A percentile compares a stretch with the other conserved stretches of the same genome.
Evolutionary conservation across 53 echinoderm and acorn worm genomes (phyloP).

Genomic region (Mesocentrotus franciscanus): DNA sequence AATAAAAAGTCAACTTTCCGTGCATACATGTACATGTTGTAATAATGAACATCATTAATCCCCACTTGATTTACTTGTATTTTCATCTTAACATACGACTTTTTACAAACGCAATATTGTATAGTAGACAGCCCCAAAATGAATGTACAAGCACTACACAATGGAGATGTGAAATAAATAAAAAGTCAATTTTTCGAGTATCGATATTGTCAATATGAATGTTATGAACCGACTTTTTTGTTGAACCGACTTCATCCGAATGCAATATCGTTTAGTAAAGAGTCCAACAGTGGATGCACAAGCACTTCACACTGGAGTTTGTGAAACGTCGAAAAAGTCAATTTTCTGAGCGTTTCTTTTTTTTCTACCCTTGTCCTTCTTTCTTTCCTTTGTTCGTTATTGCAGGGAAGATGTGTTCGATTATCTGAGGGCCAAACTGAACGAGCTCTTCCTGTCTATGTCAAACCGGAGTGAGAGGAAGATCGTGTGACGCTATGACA

Average conservation of each 20-base stretch:
- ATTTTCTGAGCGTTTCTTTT: not conserved
- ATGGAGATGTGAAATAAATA: not conserved
- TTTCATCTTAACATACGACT: not conserved
- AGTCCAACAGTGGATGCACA: not conserved
- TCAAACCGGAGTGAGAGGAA: slow-evolving; percentile 14
- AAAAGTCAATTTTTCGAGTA: not conserved
- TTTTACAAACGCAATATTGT: not conserved
- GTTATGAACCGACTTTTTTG: too few relatives aligned
- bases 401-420: slow-evolving; percentile 26
- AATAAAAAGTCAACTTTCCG: not conserved
- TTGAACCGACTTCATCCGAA: not conserved
- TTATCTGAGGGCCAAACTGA: slow-evolving; percentile 13
- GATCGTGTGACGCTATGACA: slow-evolving; percentile 44
- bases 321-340: slow-evolving; percentile 30
- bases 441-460: slow-evolving; percentile 17
- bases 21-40: not conserved
- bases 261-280: not conserved
- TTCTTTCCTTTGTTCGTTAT: slow-evolving; percentile 26
- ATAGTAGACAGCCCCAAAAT: not conserved
- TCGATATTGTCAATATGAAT: too few relatives aligned
- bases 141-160: not conserved
- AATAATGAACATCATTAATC: not conserved
- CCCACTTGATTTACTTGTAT: not conserved
- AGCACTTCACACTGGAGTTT: not conserved
- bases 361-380: not conserved